Conservation (phyloP, 2,888 invertebrate genomes). For the Aphelenchoides bicaudatus region DNA sequence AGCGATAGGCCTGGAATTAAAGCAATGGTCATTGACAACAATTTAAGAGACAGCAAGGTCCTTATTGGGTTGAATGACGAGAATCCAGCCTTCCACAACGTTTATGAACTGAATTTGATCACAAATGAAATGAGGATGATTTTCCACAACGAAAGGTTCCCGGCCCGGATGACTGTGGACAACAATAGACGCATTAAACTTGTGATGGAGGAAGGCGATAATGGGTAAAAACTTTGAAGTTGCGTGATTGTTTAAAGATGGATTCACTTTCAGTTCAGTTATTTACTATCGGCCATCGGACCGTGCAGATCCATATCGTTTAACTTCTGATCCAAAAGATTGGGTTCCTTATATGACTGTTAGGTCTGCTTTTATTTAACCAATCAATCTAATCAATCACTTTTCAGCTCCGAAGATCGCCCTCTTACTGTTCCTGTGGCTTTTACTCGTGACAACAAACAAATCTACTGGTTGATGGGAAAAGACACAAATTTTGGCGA, state of each 20-base stretch:
- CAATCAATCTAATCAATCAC: too few relatives aligned
- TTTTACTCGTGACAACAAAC: constrained; percentile 52
- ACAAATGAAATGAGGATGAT: constrained; percentile 50
- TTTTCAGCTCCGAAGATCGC: too few relatives aligned
- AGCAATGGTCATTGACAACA: constrained; percentile 52
- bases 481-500: constrained; percentile 53
- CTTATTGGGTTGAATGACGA: constrained; percentile 57
- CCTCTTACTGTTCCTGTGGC: constrained; percentile 51
- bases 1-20: constrained; percentile 49
- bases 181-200: constrained; percentile 49
- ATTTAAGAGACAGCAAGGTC: constrained; percentile 40
- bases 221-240: too few relatives aligned
- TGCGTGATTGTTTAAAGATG: too few relatives aligned
- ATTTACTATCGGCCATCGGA: constrained; percentile 41
- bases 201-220: constrained; percentile 50
- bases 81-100: constrained; percentile 55
- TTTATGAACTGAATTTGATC: constrained; percentile 50
- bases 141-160: constrained; percentile 48
- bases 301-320: constrained; percentile 35
- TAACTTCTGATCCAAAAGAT: constrained; percentile 43
- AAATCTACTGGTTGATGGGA: constrained; percentile 57
- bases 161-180: constrained; percentile 44
- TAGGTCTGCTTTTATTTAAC: too few relatives aligned
- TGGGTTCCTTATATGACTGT: constrained; percentile 54
- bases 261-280: constrained; percentile 25